Base-by-base conservation (phyloP, 2,888 invertebrate genomes). In the Eugnorisma glareosa region DNA sequence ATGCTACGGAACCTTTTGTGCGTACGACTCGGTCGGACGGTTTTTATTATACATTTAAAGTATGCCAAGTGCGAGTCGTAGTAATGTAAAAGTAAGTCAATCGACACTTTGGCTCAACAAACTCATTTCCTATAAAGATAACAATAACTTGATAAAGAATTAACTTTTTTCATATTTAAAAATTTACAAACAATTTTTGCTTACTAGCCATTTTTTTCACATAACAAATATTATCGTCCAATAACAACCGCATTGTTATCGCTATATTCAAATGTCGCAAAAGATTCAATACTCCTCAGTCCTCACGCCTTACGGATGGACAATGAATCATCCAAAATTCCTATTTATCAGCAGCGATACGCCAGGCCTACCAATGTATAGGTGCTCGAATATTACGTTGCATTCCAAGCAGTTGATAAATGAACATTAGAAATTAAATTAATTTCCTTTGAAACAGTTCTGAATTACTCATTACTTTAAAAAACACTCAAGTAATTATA, bases 281-380 rank as follows among this genome's bases (percentile, higher is more conserved):
- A 84, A 85, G 78, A 82, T 85, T 81, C 59, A 81, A 75, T 83
- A 37, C 77, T 82, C 51, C 59, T 75, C 63, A 66, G 35, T 68
- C 79, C 35, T 79, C 57, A 67, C 43, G 75, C 81, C 66, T 84
- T 67, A 73, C 85, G 88, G 83, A 86, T 83, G 85, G 79, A 81
- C 83, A 79, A 85, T 95, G 95, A 95, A 93, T 95, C 95, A 95
- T 93, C 90, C 89, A 82, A 93, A 94, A 93, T 93, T 93, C 93
- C 93, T 90, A 90, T 91, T 80, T 85, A 88, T 83, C 91, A 92
- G 89, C 90, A 91, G 85, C 80, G 79, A 82, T 81, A 84, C 67
- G 79, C 40, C 78, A 82, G 63, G 67, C 64, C 35, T 88, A 76
- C 86, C 88, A 91, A 87, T 80, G 73, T 83, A 80, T 64, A 74